Conservation (phyloP, 2,113 vertebrate species). For the Chaetodon auriga region DNA sequence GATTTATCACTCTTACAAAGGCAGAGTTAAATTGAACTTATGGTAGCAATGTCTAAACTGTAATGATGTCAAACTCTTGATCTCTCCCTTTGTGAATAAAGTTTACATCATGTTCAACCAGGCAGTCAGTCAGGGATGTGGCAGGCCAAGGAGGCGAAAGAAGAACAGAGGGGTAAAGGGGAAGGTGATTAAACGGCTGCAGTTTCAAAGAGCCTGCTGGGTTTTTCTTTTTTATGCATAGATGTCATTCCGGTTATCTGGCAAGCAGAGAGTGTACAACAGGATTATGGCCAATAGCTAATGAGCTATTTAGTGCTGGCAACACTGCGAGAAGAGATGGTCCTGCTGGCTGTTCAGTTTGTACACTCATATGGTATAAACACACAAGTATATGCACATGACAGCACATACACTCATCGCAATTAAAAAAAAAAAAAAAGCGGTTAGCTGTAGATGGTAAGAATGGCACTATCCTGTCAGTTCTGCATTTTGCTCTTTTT, state of each 20-base stretch:
- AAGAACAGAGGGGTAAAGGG: slow-evolving; percentile 28
- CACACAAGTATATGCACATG: slow-evolving; percentile 7
- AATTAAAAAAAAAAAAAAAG: not conserved
- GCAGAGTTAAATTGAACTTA: slow-evolving; percentile 24
- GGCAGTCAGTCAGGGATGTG: slow-evolving; percentile 23
- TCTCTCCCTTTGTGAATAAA: slow-evolving; percentile 57
- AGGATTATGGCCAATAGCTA: slow-evolving; percentile 76
- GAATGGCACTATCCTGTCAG: not conserved
- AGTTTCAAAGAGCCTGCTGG: slow-evolving; percentile 42
- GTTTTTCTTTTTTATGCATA: slow-evolving; percentile 21
- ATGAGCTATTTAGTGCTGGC: slow-evolving; percentile 73
- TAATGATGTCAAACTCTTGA: slow-evolving; percentile 51
- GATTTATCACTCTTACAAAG: slow-evolving; percentile 33
- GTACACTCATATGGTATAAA: slow-evolving; percentile 29
- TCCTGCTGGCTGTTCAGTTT: slow-evolving; percentile 37
- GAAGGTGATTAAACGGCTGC: slow-evolving; percentile 56
- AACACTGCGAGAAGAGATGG: slow-evolving; percentile 48
- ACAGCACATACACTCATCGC: slow-evolving; percentile 1
- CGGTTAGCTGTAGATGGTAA: no score
- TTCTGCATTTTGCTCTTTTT: no score
- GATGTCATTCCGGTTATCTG: slow-evolving; percentile 68
- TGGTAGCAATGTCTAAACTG: slow-evolving; percentile 36
- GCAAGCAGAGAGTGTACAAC: slow-evolving; percentile 46
- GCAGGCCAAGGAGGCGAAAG: slow-evolving; percentile 28
- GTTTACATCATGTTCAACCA: slow-evolving; percentile 47